Conservation (phyloP, 2,113 vertebrate genomes). For the Jaculus jaculus region DNA sequence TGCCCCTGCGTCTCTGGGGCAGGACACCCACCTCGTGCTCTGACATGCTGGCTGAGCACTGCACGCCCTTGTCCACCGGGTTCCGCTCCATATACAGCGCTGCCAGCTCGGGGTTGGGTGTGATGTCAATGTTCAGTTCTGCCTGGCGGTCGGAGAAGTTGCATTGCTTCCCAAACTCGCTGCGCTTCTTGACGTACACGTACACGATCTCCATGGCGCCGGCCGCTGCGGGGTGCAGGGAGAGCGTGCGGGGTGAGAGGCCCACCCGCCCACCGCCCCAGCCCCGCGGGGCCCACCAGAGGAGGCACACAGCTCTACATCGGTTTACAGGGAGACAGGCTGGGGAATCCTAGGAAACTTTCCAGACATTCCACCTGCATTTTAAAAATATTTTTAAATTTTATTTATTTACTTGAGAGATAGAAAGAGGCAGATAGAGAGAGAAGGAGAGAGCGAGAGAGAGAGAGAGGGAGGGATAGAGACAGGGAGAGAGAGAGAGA, state of each 20-base stretch:
- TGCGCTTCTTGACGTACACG: constrained; percentile 90
- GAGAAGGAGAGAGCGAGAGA: no score
- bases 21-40: constrained; percentile 90
- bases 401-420: no score
- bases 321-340: not conserved
- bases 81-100: constrained; percentile 84
- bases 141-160: constrained; percentile 88
- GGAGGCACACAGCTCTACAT: rapidly evolving
- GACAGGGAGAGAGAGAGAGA: no score
- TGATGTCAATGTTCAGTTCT: constrained; percentile 88
- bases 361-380: not conserved
- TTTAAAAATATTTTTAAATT: not conserved
- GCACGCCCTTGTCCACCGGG: constrained; percentile 85
- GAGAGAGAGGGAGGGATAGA: no score
- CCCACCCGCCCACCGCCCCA: no score
- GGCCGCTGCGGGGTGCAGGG: not conserved
- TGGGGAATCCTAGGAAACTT: not conserved
- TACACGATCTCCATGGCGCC: constrained; percentile 91
- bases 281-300: not conserved
- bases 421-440: no score
- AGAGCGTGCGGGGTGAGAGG: not conserved
- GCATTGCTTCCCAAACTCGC: constrained; percentile 92
- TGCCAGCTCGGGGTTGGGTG: constrained; percentile 86
- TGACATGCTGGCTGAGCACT: constrained; percentile 89
- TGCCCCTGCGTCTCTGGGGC: rapidly evolving